A percentile compares a stretch with the other conserved stretches of the same genome.
phyloP scores from a whole-genome alignment of 2,797 vertebrate species.

The Hypotaenidia philippensis region DNA sequence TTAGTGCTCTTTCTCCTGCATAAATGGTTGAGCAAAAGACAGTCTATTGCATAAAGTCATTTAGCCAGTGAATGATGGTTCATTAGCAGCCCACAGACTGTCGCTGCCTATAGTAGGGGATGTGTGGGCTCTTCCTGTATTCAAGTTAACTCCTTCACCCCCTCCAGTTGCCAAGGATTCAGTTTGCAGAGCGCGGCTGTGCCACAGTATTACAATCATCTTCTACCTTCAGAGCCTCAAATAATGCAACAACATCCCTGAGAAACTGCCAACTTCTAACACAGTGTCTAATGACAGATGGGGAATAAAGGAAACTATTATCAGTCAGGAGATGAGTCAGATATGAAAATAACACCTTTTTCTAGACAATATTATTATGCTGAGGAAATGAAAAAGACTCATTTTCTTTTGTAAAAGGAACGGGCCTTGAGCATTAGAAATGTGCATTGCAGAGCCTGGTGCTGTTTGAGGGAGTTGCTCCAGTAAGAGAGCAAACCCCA shows the following conservation, averaged over 20 bases:
- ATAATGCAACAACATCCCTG: neutral
- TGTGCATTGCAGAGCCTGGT: neutral
- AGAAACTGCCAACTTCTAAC: neutral
- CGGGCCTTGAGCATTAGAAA: neutral
- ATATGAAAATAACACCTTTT: conserved; percentile 48
- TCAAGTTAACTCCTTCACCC: neutral
- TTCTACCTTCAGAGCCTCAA: neutral
- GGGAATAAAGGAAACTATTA: conserved; percentile 28
- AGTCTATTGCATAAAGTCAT: conserved; percentile 2
- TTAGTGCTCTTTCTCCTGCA: neutral
- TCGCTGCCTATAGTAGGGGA: neutral
- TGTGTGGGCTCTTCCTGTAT: neutral
- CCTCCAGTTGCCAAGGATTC: neutral
- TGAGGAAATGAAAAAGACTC: conserved; percentile 17
- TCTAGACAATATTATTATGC: conserved; percentile 6
- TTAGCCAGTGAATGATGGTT: conserved; percentile 48
- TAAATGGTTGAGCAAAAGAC: conserved; percentile 33
- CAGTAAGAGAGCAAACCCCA: neutral
- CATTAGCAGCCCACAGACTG: conserved; percentile 53
- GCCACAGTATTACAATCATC: neutral
- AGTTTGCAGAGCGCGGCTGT: neutral
- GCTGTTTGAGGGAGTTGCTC: neutral
- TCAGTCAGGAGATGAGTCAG: conserved; percentile 63
- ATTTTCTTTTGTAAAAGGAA: conserved; percentile 5
- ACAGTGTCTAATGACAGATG: neutral